These are phyloP conservation scores for Criorhina ranunculi DNA, from an alignment of 2,888 invertebrate species.

Conservation along the genomic window DNA sequence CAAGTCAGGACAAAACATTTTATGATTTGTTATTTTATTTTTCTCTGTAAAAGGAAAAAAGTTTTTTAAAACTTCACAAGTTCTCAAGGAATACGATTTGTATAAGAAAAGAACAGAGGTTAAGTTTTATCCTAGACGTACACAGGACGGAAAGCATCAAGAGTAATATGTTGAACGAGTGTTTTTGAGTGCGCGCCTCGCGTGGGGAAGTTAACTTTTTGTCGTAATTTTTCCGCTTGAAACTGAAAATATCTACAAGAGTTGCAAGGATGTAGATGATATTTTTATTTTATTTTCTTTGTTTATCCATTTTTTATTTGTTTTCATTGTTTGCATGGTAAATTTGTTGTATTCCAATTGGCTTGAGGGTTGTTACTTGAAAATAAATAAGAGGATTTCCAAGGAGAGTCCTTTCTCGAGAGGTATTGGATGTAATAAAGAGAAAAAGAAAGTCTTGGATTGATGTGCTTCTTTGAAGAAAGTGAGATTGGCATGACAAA, in stretches of 20 bases:
- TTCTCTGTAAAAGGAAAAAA: not conserved
- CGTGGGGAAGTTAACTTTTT: slow-evolving; percentile 5
- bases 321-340: slow-evolving; percentile 2
- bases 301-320: not conserved
- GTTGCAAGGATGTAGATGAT: slow-evolving; percentile 4
- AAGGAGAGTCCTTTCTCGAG: not conserved
- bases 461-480: too few species aligned
- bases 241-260: not conserved
- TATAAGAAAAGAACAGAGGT: not conserved
- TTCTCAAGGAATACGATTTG: not conserved
- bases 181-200: slow-evolving; percentile 14
- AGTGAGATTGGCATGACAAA: too few species aligned
- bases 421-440: not conserved
- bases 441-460: too few species aligned
- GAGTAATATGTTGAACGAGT: slow-evolving; percentile 23
- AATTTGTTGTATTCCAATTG: slow-evolving; percentile 1
- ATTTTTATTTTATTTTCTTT: not conserved
- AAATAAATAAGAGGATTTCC: not conserved
- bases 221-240: not conserved
- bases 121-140: not conserved
- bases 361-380: not conserved
- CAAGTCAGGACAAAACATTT: not conserved
- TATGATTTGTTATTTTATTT: slow-evolving; percentile 21
- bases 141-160: slow-evolving; percentile 21
- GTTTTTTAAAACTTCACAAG: slow-evolving; percentile 11